These are phyloP conservation scores for Sialis lutaria DNA, from an alignment of 2,888 invertebrate species.

Conservation along the genomic window DNA sequence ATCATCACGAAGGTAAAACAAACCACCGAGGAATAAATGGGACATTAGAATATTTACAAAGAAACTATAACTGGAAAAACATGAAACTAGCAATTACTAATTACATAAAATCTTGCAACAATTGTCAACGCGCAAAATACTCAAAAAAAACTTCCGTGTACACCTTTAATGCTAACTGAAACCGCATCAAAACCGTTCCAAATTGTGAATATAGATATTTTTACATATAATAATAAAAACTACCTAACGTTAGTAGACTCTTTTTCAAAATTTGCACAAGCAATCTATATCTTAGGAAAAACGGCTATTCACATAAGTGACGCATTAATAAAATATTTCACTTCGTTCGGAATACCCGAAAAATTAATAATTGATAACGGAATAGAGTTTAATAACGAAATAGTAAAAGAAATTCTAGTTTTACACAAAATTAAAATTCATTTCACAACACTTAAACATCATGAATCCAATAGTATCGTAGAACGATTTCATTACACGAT, in stretches of 20 bases:
- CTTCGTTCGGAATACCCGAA: neutral
- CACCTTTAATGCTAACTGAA: neutral
- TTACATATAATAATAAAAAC: neutral
- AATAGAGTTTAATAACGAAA: neutral
- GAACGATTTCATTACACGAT: constrained; percentile 1
- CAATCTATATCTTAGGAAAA: neutral
- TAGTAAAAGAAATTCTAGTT: neutral
- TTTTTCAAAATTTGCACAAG: neutral
- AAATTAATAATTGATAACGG: neutral
- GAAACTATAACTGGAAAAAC: neutral
- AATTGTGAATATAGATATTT: neutral
- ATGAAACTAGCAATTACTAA: neutral
- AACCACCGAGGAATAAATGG: neutral
- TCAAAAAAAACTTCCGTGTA: neutral
- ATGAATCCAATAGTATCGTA: constrained; percentile 1
- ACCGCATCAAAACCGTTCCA: neutral
- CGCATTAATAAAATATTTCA: neutral
- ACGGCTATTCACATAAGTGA: neutral
- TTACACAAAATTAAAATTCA: constrained; percentile 2
- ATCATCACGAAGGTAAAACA: neutral
- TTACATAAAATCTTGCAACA: neutral
- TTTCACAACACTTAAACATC: constrained; percentile 1
- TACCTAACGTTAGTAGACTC: neutral
- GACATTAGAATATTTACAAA: neutral
- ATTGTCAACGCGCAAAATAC: neutral